Conservation (phyloP, 2,888 invertebrate genomes). For the Alentia gelatinosa region DNA sequence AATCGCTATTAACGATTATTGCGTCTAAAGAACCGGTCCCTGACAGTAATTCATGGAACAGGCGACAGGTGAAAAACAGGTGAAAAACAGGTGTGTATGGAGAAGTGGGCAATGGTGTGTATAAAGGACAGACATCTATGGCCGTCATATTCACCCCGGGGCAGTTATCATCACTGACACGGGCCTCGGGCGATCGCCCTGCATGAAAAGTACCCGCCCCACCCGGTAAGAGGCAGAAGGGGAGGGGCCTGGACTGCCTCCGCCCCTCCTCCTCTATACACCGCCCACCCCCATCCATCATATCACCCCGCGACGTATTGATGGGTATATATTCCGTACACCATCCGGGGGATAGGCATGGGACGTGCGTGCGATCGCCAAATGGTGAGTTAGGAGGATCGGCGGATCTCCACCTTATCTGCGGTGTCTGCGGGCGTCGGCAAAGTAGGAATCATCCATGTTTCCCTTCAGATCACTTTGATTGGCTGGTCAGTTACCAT, state of each 20-base stretch:
- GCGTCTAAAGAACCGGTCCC: no score
- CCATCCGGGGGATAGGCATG: background rate
- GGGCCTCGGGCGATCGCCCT: background rate
- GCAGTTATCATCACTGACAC: background rate
- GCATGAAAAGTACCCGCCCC: background rate
- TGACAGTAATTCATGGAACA: no score
- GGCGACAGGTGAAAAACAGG: no score
- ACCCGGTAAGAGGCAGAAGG: background rate
- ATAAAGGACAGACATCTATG: background rate
- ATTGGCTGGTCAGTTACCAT: background rate
- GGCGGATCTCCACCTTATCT: background rate
- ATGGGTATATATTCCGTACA: constrained; percentile 8
- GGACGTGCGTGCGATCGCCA: background rate
- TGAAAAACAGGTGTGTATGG: no score
- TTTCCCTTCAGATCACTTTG: background rate
- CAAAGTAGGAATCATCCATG: background rate
- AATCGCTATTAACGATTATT: no score
- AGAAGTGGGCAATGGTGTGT: background rate
- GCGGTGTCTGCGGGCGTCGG: background rate
- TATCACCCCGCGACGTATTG: background rate
- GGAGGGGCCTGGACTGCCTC: background rate
- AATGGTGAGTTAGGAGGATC: constrained; percentile 8
- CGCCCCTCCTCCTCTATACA: background rate
- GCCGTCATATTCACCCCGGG: background rate
- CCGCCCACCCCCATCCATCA: background rate